phyloP scores from a whole-genome alignment of 2,888 invertebrate species.

The Latrodectus hesperus region DNA sequence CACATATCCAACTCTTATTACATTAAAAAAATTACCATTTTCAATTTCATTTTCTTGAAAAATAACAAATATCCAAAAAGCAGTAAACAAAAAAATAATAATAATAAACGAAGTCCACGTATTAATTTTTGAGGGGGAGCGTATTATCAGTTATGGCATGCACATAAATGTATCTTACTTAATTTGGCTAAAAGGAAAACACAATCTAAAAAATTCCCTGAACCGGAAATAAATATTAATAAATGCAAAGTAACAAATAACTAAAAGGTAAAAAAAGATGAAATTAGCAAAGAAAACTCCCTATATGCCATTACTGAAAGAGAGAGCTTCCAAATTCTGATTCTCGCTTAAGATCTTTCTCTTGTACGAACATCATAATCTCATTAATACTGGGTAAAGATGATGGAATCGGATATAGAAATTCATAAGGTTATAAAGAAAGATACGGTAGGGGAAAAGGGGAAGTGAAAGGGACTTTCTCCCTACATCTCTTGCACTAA shows the following conservation, averaged over 20 bases:
- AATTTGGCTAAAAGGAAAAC: constrained; percentile 8
- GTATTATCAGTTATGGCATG: background rate
- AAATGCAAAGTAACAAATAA: constrained; percentile 54
- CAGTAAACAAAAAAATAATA: background rate
- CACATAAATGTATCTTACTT: constrained; percentile 11
- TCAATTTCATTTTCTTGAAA: background rate
- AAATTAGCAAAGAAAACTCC: background rate
- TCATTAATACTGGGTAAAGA: constrained; percentile 32
- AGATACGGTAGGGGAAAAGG: background rate
- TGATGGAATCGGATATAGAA: constrained; percentile 16
- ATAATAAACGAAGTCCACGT: background rate
- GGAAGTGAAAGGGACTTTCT: background rate
- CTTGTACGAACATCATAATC: constrained; percentile 30
- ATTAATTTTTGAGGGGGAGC: no score
- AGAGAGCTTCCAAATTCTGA: constrained; percentile 28
- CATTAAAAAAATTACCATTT: background rate
- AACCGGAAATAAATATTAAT: constrained; percentile 56
- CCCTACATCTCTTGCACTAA: constrained; percentile 10
- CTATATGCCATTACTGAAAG: background rate
- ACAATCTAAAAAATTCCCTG: background rate
- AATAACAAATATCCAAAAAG: background rate
- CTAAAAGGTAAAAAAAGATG: background rate
- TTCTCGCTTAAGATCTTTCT: constrained; percentile 50
- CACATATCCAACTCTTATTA: no score
- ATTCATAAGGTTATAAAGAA: background rate